Conservation (phyloP, 2,113 vertebrate genomes). For the Petroica traversi region DNA sequence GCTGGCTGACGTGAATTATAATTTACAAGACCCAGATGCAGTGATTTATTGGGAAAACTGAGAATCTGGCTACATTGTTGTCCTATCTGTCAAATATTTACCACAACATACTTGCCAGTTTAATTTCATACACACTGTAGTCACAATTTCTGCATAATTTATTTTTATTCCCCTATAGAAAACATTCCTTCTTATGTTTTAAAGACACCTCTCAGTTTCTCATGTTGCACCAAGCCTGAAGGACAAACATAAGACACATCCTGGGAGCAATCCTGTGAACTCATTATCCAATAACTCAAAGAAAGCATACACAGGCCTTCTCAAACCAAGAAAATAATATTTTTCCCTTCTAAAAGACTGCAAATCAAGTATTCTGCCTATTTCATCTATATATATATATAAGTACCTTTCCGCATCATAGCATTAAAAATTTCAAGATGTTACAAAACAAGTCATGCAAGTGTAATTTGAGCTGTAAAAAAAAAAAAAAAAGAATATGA, state of each 20-base stretch:
- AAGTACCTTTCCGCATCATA: slow-evolving; percentile 52
- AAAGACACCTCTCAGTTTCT: slow-evolving; percentile 36
- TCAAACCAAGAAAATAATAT: slow-evolving; percentile 41
- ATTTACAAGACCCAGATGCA: slow-evolving; percentile 31
- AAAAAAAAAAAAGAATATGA: background rate
- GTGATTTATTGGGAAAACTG: slow-evolving; percentile 15
- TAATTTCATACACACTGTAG: slow-evolving; percentile 7
- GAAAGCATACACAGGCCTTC: background rate
- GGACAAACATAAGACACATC: slow-evolving; percentile 40
- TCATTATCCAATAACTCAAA: background rate
- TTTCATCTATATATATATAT: slow-evolving; percentile 43
- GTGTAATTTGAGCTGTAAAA: slow-evolving; percentile 53
- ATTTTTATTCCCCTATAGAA: slow-evolving; percentile 55
- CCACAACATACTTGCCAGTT: slow-evolving; percentile 5
- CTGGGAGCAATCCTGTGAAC: slow-evolving; percentile 12
- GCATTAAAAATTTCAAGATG: slow-evolving; percentile 64
- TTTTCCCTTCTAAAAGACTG: background rate
- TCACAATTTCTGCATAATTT: slow-evolving; percentile 55
- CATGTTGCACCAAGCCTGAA: slow-evolving; percentile 49
- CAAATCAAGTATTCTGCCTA: slow-evolving; percentile 35
- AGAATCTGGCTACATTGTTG: slow-evolving; percentile 25
- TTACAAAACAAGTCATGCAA: slow-evolving; percentile 64
- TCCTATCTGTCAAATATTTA: slow-evolving; percentile 11
- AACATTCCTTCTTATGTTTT: slow-evolving; percentile 36
- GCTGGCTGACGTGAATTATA: slow-evolving; percentile 25